A percentile compares a stretch with the other conserved stretches of the same genome.
Conservation (phyloP, 2,888 invertebrate genomes). For the Chaitophorus viminalis region DNA sequence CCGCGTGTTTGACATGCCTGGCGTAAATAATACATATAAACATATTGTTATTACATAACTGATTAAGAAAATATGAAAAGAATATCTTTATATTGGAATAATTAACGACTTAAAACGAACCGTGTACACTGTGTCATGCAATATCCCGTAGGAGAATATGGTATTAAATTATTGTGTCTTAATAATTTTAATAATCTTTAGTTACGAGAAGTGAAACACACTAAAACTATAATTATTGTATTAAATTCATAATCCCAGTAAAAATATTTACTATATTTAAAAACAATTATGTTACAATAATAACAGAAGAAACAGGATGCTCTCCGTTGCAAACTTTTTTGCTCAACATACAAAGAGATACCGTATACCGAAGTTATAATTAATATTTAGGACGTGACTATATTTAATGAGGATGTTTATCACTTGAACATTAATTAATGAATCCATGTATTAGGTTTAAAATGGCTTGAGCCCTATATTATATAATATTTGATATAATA, state of each 20-base stretch:
- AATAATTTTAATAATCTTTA: not conserved
- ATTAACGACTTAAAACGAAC: too few relatives aligned
- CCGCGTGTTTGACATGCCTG: too few relatives aligned
- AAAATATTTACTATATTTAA: not conserved
- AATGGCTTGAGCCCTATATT: too few relatives aligned
- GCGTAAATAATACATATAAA: too few relatives aligned
- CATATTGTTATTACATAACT: not conserved
- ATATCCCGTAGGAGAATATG: too few relatives aligned
- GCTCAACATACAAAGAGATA: not conserved
- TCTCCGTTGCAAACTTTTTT: not conserved
- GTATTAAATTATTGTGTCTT: too few relatives aligned
- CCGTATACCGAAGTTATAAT: not conserved
- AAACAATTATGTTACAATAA: not conserved
- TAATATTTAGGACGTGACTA: not conserved
- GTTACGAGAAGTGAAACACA: too few relatives aligned
- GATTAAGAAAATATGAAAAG: too few relatives aligned
- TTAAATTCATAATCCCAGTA: not conserved
- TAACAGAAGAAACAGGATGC: not conserved
- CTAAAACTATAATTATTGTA: not conserved
- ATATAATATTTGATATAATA: too few relatives aligned
- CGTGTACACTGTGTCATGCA: too few relatives aligned
- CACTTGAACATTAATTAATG: not conserved
- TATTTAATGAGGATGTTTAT: not conserved
- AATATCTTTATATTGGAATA: too few relatives aligned
- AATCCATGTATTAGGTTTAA: not conserved